Conservation (phyloP, 2,113 vertebrate species). For the Nibea albiflora region DNA sequence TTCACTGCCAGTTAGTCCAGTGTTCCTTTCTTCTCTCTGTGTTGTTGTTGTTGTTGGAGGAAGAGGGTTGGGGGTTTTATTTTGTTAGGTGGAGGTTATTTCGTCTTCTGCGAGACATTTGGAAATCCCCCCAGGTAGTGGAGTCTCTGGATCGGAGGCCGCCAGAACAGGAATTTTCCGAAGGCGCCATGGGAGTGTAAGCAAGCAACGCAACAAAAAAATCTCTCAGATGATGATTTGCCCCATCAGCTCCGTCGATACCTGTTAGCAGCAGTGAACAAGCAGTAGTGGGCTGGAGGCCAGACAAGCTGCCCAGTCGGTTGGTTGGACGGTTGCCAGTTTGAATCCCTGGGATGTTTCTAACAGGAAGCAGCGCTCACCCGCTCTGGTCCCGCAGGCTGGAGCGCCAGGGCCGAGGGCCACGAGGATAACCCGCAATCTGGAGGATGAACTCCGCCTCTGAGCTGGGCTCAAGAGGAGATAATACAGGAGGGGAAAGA, state of each 20-base stretch:
- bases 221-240: conserved; percentile 63
- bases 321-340: conserved; percentile 67
- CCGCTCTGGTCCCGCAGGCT: conserved; percentile 60
- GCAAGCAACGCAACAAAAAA: conserved; percentile 37
- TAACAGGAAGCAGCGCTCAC: conserved; percentile 57
- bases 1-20: conserved; percentile 80
- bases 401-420: conserved; percentile 54
- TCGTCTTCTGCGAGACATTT: conserved; percentile 68
- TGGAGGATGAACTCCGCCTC: conserved; percentile 69
- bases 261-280: conserved; percentile 67
- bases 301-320: conserved; percentile 60
- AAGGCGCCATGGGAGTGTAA: conserved; percentile 55
- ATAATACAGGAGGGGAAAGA: conserved; percentile 38
- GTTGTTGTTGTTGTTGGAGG: conserved; percentile 62
- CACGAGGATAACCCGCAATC: conserved; percentile 59
- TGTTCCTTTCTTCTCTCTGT: conserved; percentile 72
- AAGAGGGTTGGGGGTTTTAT: conserved; percentile 52
- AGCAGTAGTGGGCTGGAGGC: conserved; percentile 53
- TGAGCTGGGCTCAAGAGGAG: conserved; percentile 60
- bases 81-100: conserved; percentile 78
- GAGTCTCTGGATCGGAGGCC: conserved; percentile 50
- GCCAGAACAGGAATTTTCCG: conserved; percentile 32
- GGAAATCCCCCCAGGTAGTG: conserved; percentile 69
- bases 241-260: conserved; percentile 71
- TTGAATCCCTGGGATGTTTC: conserved; percentile 64